phyloP scores from a whole-genome alignment of 92 coral and sea anemone species.

The Actinernus sp. region DNA sequence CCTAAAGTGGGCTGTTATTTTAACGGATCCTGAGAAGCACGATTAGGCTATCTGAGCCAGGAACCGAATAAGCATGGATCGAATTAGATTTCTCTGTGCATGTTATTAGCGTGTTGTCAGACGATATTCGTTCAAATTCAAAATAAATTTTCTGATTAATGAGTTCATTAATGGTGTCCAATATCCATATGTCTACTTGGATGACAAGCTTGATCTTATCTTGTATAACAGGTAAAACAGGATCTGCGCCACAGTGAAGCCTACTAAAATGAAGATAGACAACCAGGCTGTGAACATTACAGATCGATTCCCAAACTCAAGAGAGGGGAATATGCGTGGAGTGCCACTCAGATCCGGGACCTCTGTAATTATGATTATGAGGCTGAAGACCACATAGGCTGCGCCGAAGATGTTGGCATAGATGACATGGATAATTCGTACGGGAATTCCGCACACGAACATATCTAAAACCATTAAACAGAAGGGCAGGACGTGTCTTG shows the following conservation, averaged over 20 bases:
- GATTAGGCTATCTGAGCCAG: no score
- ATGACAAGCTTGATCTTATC: slow-evolving; percentile 29
- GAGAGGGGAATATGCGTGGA: slow-evolving; percentile 74
- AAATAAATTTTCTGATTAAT: no score
- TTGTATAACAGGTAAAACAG: slow-evolving; percentile 69
- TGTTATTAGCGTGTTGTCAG: no score
- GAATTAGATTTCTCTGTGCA: no score
- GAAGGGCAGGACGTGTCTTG: slow-evolving; percentile 68
- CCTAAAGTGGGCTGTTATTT: no score
- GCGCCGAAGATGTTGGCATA: slow-evolving; percentile 86
- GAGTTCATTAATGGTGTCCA: no score
- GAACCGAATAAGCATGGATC: no score
- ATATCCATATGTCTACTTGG: no score
- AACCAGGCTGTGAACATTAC: slow-evolving; percentile 78
- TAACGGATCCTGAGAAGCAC: no score
- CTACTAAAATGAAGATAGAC: slow-evolving; percentile 68
- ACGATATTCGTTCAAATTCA: no score
- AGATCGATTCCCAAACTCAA: slow-evolving; percentile 69
- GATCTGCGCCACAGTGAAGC: slow-evolving; percentile 71
- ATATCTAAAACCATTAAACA: slow-evolving; percentile 66
- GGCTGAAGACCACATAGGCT: slow-evolving; percentile 62
- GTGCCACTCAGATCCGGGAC: slow-evolving; percentile 52
- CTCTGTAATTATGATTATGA: slow-evolving; percentile 67
- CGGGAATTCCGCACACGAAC: slow-evolving; percentile 67
- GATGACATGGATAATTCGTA: slow-evolving; percentile 72